Evolutionary conservation across 2,888 invertebrate species (phyloP), one percentile per base, ranked within the genome.

Genomic region (Tipula confusa): DNA sequence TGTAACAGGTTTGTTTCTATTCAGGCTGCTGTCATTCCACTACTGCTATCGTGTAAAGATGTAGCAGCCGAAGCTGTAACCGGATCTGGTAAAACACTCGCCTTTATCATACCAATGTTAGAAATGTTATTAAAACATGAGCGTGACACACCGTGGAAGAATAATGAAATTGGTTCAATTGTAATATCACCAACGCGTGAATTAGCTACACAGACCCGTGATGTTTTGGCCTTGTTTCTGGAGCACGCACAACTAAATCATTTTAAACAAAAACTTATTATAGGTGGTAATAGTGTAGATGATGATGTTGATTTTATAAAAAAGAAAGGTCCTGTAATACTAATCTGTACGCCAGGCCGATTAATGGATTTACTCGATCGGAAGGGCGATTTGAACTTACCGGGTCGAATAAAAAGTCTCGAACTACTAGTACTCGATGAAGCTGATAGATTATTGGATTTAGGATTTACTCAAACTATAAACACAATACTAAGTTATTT

Each of bases 31-130:
- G 94, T 96, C 83, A 98, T 98, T 87, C 98, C 98, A 0, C 91
- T 97, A 83, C 91, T 99, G 83, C 88, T 98, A 83, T 93, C 93
- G 7, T 95, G 96, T 86, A 98, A 98, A 89, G 99, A 99, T 92
- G 98, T 99, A 13, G 98, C 97, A 0, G 99, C 96, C 0, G 98
- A 99, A 90, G 99, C 99, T 2, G 97, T 99, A 0, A 99, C 99
- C 0, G 99, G 99, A 2, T 98, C 98, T 85, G 99, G 99, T 0
- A 99, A 99, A 90, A 99, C 99, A 0, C 90, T 99, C 48, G 98
- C 99, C 0, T 99, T 99, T 89, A 90, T 99, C 11, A 93, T 99
- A 79, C 99, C 99, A 0, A 89, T 98, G 87, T 87, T 99, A 83
- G 97, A 99, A 90, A 93, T 97, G 86, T 89, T 99, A 82, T 90